Evolutionary conservation across 2,888 invertebrate genomes (phyloP).

Genomic region (Trachelus stipa): DNA sequence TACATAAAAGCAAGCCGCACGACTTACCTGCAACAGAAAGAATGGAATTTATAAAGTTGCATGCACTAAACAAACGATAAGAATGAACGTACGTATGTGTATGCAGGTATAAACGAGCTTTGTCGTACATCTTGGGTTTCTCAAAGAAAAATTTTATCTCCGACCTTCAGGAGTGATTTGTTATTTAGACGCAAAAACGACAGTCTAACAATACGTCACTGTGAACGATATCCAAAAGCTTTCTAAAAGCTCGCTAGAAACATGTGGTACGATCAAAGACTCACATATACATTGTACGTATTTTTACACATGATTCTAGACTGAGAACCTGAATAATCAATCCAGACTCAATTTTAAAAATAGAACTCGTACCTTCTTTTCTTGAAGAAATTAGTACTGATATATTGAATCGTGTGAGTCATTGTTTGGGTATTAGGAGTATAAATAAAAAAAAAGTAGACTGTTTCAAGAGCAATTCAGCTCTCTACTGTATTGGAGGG

Average conservation of each 20-base stretch:
- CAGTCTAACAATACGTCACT: too few species aligned
- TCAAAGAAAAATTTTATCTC: neutral
- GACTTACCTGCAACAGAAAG: conserved; percentile 25
- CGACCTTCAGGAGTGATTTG: neutral
- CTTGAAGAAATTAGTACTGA: too few species aligned
- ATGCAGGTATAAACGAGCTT: neutral
- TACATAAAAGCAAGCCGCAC: conserved; percentile 1
- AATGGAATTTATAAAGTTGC: neutral
- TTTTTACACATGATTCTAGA: too few species aligned
- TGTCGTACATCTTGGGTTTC: neutral
- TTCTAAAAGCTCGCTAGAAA: too few species aligned
- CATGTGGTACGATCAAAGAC: too few species aligned
- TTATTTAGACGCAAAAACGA: neutral
- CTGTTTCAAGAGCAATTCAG: neutral
- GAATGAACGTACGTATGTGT: neutral
- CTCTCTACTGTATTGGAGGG: neutral
- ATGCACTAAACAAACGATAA: neutral
- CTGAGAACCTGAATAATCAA: too few species aligned
- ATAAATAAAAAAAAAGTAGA: neutral
- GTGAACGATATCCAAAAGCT: too few species aligned
- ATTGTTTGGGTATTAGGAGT: neutral
- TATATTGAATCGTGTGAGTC: neutral
- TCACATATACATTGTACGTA: too few species aligned
- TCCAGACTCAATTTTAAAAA: too few species aligned
- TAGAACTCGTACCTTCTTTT: too few species aligned